These are phyloP conservation scores for Nesidiocoris tenuis DNA, from an alignment of 2,888 invertebrate species.

Conservation along the genomic window DNA sequence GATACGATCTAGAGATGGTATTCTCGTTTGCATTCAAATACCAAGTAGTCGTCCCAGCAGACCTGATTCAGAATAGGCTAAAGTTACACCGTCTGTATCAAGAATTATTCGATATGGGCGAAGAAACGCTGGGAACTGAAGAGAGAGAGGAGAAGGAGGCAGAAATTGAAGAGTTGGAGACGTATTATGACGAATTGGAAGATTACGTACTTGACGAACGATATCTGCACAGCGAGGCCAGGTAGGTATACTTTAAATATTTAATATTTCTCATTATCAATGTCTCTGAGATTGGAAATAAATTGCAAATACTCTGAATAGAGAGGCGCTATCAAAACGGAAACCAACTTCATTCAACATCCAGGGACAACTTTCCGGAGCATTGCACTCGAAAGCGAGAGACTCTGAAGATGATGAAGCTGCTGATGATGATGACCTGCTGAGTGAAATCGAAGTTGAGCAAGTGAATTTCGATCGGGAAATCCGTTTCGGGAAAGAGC, in stretches of 20 bases:
- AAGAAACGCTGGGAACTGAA: neutral
- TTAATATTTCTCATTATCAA: neutral
- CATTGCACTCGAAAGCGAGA: neutral
- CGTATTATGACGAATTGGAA: slow-evolving; percentile 8
- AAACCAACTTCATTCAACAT: slow-evolving; percentile 8
- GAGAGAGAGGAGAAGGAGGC: neutral
- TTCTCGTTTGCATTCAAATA: slow-evolving; percentile 7
- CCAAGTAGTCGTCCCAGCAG: slow-evolving; percentile 2
- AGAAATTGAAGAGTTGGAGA: neutral
- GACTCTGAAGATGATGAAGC: neutral
- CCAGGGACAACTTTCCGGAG: neutral
- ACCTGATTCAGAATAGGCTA: slow-evolving; percentile 1
- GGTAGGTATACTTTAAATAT: neutral
- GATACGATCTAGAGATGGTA: slow-evolving; percentile 2
- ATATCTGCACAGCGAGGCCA: slow-evolving; percentile 20
- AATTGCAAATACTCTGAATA: neutral
- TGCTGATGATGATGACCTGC: neutral
- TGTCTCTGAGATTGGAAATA: neutral
- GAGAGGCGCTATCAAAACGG: slow-evolving; percentile 7
- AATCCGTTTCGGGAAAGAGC: slow-evolving; percentile 5
- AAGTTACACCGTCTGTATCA: neutral
- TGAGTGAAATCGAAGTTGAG: neutral
- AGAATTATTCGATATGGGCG: neutral
- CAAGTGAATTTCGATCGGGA: slow-evolving; percentile 9
- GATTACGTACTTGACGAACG: neutral